phyloP scores from a whole-genome alignment of 2,888 invertebrate species.

The Ischnura elegans region DNA sequence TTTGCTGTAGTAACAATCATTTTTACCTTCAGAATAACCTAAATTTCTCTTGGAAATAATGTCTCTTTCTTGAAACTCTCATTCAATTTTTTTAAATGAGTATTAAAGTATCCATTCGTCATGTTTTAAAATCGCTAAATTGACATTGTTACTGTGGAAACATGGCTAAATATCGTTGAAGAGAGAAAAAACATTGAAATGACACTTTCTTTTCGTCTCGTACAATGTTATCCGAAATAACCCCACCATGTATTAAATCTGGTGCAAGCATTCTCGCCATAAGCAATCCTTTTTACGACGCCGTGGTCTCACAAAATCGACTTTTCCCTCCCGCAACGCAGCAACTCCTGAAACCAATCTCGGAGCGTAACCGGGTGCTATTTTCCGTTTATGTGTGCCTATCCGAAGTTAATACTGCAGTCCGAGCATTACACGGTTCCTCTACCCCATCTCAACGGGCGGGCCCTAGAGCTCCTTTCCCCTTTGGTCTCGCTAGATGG shows the following conservation, averaged over 20 bases:
- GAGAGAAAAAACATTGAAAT: no score
- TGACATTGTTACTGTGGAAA: no score
- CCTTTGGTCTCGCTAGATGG: no score
- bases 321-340: background rate
- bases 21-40: no score
- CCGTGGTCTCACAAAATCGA: background rate
- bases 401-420: background rate
- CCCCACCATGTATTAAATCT: background rate
- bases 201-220: background rate
- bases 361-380: background rate
- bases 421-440: background rate
- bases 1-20: no score
- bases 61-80: no score
- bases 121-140: no score
- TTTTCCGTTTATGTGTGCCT: background rate
- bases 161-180: no score
- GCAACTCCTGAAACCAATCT: background rate
- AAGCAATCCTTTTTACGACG: conserved; percentile 14
- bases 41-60: no score
- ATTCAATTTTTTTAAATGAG: no score
- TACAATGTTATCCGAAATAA: background rate
- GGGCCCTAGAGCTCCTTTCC: background rate
- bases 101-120: no score
- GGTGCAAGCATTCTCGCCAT: background rate
- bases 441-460: background rate